These are phyloP conservation scores for Bhutanitis thaidina DNA, from an alignment of 2,888 invertebrate species.

Conservation along the genomic window DNA sequence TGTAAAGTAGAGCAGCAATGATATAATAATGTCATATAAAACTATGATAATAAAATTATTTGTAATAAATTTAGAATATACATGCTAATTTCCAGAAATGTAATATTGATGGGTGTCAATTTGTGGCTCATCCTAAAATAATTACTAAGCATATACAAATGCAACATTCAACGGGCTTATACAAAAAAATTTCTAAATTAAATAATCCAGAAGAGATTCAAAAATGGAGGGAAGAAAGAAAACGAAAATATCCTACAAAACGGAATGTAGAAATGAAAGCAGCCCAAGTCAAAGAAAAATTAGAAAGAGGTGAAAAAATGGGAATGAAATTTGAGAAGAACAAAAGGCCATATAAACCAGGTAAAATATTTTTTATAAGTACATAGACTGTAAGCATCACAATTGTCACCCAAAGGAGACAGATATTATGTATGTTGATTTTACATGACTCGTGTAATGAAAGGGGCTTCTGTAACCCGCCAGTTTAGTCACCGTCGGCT, in stretches of 20 bases:
- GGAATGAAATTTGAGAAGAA: constrained; percentile 55
- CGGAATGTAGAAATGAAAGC: constrained; percentile 83
- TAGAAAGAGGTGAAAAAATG: constrained; percentile 87
- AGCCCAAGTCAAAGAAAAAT: constrained; percentile 82
- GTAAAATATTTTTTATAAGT: not conserved
- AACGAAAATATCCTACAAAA: constrained; percentile 87
- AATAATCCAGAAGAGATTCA: constrained; percentile 90
- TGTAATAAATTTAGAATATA: no score
- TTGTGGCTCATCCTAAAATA: constrained; percentile 88
- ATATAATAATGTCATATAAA: no score
- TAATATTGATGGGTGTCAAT: constrained; percentile 89
- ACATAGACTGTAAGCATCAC: not conserved
- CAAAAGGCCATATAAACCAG: constrained; percentile 11
- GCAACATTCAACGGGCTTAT: constrained; percentile 92
- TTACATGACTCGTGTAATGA: no score
- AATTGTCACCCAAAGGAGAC: no score
- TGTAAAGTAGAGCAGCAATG: no score
- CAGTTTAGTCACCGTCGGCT: no score
- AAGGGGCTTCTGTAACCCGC: no score
- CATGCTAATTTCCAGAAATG: constrained; percentile 77
- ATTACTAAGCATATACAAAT: constrained; percentile 89
- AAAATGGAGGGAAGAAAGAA: constrained; percentile 91
- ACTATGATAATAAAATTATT: no score
- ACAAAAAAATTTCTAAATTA: constrained; percentile 86
- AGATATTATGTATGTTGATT: no score